Conservation (phyloP, 64 coral and sea anemone genomes). For the Exaiptasia diaphana region DNA sequence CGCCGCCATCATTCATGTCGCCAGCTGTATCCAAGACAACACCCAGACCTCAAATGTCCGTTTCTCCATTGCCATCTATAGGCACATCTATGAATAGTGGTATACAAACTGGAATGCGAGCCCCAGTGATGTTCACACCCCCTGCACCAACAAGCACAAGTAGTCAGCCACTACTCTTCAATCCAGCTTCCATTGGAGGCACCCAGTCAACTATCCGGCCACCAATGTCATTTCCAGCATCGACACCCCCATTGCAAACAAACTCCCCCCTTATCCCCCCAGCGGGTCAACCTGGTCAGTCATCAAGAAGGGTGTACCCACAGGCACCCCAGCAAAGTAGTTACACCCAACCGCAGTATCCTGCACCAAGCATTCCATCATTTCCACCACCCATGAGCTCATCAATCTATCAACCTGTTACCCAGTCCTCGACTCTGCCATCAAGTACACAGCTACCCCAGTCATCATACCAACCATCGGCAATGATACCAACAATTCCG, state of each 20-base stretch:
- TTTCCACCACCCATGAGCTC: neutral
- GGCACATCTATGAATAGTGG: too few relatives aligned
- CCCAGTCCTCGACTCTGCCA: neutral
- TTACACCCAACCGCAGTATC: neutral
- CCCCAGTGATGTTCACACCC: neutral
- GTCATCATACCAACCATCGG: neutral
- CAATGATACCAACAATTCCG: neutral
- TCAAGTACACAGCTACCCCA: neutral
- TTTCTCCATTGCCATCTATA: too few relatives aligned
- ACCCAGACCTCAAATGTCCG: too few relatives aligned
- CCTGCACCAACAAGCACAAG: neutral
- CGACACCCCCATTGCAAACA: neutral
- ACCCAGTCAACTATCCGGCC: too few relatives aligned
- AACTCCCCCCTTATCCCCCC: conserved; percentile 21
- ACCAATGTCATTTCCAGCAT: too few relatives aligned
- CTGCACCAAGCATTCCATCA: neutral
- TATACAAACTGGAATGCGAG: neutral
- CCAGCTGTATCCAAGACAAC: neutral
- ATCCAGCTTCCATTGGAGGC: too few relatives aligned
- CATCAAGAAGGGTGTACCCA: neutral
- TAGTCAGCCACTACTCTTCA: too few relatives aligned
- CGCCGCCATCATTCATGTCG: neutral
- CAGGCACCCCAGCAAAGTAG: neutral
- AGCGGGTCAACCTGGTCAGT: neutral
- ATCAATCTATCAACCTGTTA: neutral